Conservation (phyloP, 1,140 invertebrate species). For the Eulimnadia texana region DNA sequence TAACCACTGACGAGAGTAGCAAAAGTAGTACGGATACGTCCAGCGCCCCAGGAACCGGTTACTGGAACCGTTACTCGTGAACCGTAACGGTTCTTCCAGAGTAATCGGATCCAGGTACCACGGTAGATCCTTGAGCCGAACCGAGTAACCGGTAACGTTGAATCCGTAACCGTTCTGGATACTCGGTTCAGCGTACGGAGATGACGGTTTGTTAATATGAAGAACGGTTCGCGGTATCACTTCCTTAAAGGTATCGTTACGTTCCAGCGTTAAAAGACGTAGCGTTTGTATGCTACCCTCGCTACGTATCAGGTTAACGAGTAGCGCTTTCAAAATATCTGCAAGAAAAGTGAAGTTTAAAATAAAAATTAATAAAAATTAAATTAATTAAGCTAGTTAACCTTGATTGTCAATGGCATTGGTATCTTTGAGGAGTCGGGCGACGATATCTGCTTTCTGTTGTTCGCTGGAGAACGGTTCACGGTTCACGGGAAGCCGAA, state of each 20-base stretch:
- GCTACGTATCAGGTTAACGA: background rate
- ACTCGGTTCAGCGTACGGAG: background rate
- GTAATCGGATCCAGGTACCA: conserved; percentile 15
- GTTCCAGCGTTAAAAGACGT: background rate
- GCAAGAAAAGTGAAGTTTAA: background rate
- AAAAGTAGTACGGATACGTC: conserved; percentile 66
- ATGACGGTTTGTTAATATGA: background rate
- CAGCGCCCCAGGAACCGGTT: conserved; percentile 55
- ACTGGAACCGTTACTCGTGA: conserved; percentile 43
- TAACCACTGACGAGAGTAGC: conserved; percentile 50
- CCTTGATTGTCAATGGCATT: conserved; percentile 45
- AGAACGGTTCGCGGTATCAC: background rate
- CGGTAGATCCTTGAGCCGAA: conserved; percentile 1
- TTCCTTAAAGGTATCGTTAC: background rate
- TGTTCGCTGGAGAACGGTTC: conserved; percentile 47
- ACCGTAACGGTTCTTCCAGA: conserved; percentile 37
- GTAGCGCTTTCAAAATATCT: background rate
- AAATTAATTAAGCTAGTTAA: too few relatives aligned
- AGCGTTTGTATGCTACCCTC: background rate
- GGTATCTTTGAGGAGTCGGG: conserved; percentile 50
- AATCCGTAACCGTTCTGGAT: background rate
- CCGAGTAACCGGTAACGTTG: background rate
- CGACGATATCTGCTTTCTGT: conserved; percentile 54
- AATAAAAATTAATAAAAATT: too few relatives aligned
- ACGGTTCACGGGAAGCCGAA: conserved; percentile 46